phyloP scores from a whole-genome alignment of 2,113 vertebrate species.

The Caracal caracal region DNA sequence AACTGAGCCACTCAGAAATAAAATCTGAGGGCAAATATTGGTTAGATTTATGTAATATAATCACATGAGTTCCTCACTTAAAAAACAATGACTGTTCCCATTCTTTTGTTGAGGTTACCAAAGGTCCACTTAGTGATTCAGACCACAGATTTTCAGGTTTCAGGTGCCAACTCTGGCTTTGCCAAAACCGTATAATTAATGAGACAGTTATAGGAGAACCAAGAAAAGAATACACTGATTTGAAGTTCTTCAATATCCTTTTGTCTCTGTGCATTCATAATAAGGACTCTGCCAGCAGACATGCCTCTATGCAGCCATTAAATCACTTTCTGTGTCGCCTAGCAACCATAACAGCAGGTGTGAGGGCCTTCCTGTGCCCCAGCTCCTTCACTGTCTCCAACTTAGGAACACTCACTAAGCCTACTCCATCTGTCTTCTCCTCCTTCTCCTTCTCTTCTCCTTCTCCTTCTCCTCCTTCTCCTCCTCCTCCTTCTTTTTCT shows the following conservation, averaged over 20 bases:
- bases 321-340: neutral
- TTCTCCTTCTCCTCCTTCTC: fast-evolving
- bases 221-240: neutral
- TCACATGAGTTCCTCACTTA: neutral
- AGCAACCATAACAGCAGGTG: neutral
- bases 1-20: neutral
- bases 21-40: neutral
- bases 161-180: neutral
- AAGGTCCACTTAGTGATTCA: neutral
- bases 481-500: too few relatives aligned
- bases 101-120: neutral
- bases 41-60: neutral
- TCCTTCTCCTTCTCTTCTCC: neutral
- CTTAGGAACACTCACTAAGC: neutral
- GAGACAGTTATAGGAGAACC: neutral
- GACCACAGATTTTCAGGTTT: neutral
- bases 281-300: neutral
- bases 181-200: neutral
- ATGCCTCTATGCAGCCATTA: too few relatives aligned
- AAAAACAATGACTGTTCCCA: neutral
- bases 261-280: neutral
- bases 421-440: neutral
- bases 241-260: neutral
- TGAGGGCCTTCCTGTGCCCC: neutral
- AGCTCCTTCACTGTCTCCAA: neutral